Conservation (phyloP, 2,797 vertebrate species). For the Loriculus beryllinus region DNA sequence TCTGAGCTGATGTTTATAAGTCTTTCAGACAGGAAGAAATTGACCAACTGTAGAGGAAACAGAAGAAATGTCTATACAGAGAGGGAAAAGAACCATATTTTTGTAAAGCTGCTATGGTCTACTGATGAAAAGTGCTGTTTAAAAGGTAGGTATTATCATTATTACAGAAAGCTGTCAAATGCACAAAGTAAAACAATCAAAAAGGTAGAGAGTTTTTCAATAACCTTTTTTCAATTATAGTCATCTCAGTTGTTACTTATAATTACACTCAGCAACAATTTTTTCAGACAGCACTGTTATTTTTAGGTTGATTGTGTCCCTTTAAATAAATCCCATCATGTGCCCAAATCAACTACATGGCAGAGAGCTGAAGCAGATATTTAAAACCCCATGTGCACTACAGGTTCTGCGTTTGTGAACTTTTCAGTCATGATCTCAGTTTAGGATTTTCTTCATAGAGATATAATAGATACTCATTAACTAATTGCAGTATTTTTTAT, state of each 20-base stretch:
- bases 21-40: background rate
- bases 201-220: background rate
- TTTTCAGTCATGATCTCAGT: constrained; percentile 12
- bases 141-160: background rate
- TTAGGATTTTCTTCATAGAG: constrained; percentile 2
- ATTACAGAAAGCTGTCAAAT: background rate
- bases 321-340: constrained; percentile 24
- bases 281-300: background rate
- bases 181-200: background rate
- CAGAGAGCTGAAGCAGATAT: background rate
- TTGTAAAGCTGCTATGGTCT: background rate
- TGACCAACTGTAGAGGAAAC: background rate
- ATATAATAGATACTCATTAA: background rate
- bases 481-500: background rate
- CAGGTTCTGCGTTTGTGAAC: constrained; percentile 27
- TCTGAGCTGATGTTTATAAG: background rate
- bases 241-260: background rate
- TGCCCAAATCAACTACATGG: background rate
- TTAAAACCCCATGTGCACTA: background rate
- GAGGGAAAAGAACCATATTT: background rate
- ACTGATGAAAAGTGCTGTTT: background rate
- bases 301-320: background rate
- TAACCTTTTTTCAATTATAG: background rate
- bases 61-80: background rate
- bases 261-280: background rate